A percentile compares a stretch with the other conserved stretches of the same genome.
Evolutionary conservation across 2,888 invertebrate species (phyloP).

Genomic region (Cephus spinipes): DNA sequence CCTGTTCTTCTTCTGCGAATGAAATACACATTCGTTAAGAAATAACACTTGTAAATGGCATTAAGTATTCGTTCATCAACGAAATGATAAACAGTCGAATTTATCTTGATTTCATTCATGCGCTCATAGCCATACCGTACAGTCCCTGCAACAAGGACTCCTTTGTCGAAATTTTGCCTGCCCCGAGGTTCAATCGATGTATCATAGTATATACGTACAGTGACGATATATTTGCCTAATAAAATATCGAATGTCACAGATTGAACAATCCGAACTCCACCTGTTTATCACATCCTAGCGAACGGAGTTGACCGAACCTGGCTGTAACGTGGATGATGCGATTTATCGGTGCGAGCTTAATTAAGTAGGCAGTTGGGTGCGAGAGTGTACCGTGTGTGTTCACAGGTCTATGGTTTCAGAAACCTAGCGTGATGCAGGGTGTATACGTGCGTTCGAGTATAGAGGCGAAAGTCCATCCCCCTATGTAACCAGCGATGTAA

Average conservation of each 20-base stretch:
- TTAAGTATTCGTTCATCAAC: neutral
- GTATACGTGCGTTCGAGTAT: neutral
- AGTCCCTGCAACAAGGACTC: neutral
- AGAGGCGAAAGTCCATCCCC: neutral
- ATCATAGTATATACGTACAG: neutral
- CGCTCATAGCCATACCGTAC: neutral
- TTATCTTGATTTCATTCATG: neutral
- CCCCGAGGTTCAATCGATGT: neutral
- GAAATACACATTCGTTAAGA: neutral
- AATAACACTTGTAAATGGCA: neutral
- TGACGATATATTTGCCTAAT: neutral
- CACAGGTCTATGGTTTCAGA: conserved; percentile 25
- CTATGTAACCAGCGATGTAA: neutral
- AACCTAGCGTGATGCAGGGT: conserved; percentile 4
- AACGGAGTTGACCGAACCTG: neutral
- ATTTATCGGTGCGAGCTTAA: conserved; percentile 2
- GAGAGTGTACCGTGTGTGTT: neutral
- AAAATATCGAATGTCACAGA: neutral
- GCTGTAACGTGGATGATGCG: neutral
- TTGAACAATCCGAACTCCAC: neutral
- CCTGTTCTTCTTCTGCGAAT: neutral
- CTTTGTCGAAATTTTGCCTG: neutral
- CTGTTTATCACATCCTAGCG: neutral
- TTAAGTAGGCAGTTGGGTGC: conserved; percentile 1
- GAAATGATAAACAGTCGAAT: neutral